Evolutionary conservation across 2,888 invertebrate species (phyloP), one percentile per base, ranked within the genome.

Genomic region (Acanthococcus lagerstroemiae): DNA sequence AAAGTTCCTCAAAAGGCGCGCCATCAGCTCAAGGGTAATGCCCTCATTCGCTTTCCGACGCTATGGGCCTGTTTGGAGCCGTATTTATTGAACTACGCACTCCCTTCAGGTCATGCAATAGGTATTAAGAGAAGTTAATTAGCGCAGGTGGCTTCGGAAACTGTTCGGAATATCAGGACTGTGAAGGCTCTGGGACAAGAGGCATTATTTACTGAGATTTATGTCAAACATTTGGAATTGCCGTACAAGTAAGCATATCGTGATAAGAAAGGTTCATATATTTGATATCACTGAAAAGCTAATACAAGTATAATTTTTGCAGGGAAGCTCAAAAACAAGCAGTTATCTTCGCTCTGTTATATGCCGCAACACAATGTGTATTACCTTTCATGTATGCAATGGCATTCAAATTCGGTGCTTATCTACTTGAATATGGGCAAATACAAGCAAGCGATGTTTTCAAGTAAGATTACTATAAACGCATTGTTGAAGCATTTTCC

Each of bases 311-410:
- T 45, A 4, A n/a, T 45, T 15, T 66, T 67, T 71, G 21, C 68
- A 76, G 76, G 37, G 76, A 76, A 70, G 74, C 74, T 1, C 75
- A 74, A 70, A 74, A 74, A 52, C 76, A 76, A 71, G 75, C 73
- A 2, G 68, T 72, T 37, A 69, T 74, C 17, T 77, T 75, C 69
- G 74, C 74, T 0, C 54, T 74, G 1, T 73, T 75, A 1, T 76
- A 74, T 69, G 72, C 75, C 3, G 72, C 76, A 26, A 78, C 80
- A 2, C 79, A 80, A 70, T 75, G 77, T 4, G 72, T 80, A 17
- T 76, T 79, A 27, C 80, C 77, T 73, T 76, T 81, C 70, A 78
- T 80, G 72, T 81, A 81, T 71, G 79, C 79, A 3, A 76, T 76
- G 19, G 77, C 80, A 2, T 81, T 81, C 72, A 74, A 76, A 37